Evolutionary conservation across 2,888 invertebrate species (phyloP).

Genomic region (Tineola bisselliella): DNA sequence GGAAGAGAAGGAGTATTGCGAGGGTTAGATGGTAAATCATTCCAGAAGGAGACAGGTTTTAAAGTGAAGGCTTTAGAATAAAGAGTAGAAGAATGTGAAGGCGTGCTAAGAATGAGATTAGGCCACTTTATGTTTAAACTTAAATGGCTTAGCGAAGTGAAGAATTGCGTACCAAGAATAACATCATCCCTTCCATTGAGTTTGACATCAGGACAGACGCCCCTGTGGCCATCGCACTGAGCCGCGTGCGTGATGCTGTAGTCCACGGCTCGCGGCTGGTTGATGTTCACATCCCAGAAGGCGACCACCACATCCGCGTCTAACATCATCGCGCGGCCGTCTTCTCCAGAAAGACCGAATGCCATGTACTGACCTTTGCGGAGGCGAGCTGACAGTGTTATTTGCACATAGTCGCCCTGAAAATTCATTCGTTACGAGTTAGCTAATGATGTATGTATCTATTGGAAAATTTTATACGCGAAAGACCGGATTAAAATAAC

Average conservation of each 20-base stretch:
- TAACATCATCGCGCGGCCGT: conserved; percentile 78
- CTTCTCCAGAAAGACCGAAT: conserved; percentile 84
- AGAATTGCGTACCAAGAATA: conserved; percentile 56
- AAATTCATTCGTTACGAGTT: too few species aligned
- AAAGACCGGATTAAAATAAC: too few species aligned
- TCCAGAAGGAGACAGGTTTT: too few species aligned
- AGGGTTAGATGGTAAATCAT: too few species aligned
- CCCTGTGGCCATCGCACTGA: conserved; percentile 83
- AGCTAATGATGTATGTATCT: too few species aligned
- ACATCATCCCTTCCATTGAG: conserved; percentile 85
- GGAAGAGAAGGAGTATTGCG: too few species aligned
- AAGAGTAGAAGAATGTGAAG: too few species aligned
- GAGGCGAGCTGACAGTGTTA: conserved; percentile 81
- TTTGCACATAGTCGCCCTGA: conserved; percentile 72
- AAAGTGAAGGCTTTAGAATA: too few species aligned
- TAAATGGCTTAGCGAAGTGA: too few species aligned
- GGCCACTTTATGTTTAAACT: too few species aligned
- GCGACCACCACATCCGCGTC: conserved; percentile 88
- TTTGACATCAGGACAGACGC: conserved; percentile 86
- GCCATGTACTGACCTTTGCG: conserved; percentile 88
- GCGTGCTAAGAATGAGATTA: too few species aligned
- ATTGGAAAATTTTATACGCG: too few species aligned
- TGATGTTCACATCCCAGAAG: conserved; percentile 58
- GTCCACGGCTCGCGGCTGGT: conserved; percentile 80
- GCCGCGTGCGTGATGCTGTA: conserved; percentile 85